Evolutionary conservation across 2,888 invertebrate genomes (phyloP), one percentile per base, ranked within the genome.

Genomic region (Molorchus minor): DNA sequence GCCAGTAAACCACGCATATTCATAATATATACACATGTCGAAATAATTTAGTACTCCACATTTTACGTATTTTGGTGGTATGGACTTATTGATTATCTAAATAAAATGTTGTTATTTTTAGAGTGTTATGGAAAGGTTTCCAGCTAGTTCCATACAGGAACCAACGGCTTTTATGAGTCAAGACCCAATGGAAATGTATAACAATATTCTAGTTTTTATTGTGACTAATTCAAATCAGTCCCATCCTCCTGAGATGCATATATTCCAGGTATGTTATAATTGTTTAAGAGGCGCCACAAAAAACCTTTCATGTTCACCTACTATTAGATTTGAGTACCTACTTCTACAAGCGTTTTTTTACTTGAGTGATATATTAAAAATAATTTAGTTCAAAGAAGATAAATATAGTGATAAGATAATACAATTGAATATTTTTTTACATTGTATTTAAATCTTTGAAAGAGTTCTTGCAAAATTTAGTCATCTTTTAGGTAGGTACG

Each of bases 161-260:
- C 98, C 98, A 1, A 98, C 98, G 5, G 97, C 98, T n/a, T 96
- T 96, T 81, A 94, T 95, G 47, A 96, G 95, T 62, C 91, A 93
- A 51, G 97, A 98, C 81, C 94, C 95, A 3, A 93, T 94, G 82
- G 98, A 99, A 82, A 89, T 97, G 78, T 99, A 98, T 86, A 98
- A 98, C 84, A 99, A 99, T 82, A 95, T 99, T 77, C 85, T 99
- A 75, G 93, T 99, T 25, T 99, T 99, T 83, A 95, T 97, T 70
- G 96, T 98, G 64, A 75, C 79, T 3, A 89, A 84, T 74, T 81
- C 85, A 41, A 86, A 85, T 62, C 84, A 84, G 36, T 84, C 84
- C 40, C 86, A 87, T 58, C 84, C 88, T 41, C 87, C 95, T 2
- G 98, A 99, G 84, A 97, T 99, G 91, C 99, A 99, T 83, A 98